These are phyloP conservation scores for Aporophyla lueneburgensis DNA, from an alignment of 2,888 invertebrate genomes.

Conservation along the genomic window DNA sequence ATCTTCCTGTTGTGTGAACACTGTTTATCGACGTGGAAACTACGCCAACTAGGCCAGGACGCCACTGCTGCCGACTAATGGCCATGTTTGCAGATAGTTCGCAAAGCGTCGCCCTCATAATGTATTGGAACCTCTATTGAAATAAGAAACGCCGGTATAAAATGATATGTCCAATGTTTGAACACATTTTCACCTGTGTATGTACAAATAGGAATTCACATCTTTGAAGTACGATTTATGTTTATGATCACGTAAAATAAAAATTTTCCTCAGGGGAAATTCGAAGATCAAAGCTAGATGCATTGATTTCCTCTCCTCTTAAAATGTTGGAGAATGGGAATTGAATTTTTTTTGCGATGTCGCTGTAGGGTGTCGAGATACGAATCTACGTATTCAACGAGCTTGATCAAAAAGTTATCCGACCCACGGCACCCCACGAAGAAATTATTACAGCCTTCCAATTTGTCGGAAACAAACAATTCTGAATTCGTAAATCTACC, in stretches of 20 bases:
- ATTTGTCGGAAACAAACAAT: constrained; percentile 50
- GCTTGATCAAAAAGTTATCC: constrained; percentile 60
- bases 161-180: constrained; percentile 33
- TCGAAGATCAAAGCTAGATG: constrained; percentile 26
- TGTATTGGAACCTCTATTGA: constrained; percentile 41
- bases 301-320: constrained; percentile 37
- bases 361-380: constrained; percentile 19
- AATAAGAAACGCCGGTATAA: constrained; percentile 20
- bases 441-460: constrained; percentile 45
- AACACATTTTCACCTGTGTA: constrained; percentile 16
- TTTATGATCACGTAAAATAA: constrained; percentile 29
- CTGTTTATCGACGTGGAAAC: constrained; percentile 62
- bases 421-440: constrained; percentile 26
- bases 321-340: constrained; percentile 1
- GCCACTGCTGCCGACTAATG: constrained; percentile 52
- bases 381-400: constrained; percentile 30
- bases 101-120: constrained; percentile 41
- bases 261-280: constrained; percentile 22
- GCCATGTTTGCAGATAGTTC: constrained; percentile 55
- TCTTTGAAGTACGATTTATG: constrained; percentile 12
- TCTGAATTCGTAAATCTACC: constrained; percentile 41
- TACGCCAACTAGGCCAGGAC: constrained; percentile 60
- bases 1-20: constrained; percentile 53
- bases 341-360: constrained; percentile 5
- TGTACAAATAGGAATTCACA: not conserved